Percentiles rank a stretch among this genome's conserved stretches.
Evolutionary conservation across 1,140 invertebrate species (phyloP).

Genomic region (Pararge aegeria): DNA sequence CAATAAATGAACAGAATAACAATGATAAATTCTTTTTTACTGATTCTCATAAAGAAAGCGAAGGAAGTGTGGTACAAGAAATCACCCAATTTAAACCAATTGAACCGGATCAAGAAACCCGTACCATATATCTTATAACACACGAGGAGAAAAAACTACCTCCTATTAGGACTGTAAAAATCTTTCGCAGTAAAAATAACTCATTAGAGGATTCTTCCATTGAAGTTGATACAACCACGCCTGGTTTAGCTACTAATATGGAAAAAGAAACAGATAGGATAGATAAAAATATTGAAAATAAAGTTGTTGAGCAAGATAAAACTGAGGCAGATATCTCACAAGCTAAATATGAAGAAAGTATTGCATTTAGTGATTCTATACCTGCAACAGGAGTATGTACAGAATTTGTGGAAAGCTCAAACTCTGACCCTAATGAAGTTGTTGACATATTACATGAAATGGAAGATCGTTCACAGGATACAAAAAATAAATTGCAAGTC

Average conservation of each 20-base stretch:
- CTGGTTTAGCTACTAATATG: background rate
- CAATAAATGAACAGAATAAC: slow-evolving; percentile 60
- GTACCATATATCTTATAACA: slow-evolving; percentile 83
- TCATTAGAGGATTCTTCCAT: slow-evolving; percentile 45
- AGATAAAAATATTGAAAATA: slow-evolving; percentile 12
- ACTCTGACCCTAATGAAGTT: background rate
- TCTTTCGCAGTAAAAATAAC: slow-evolving; percentile 74
- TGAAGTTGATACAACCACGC: background rate
- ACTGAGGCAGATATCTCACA: background rate
- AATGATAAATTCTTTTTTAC: slow-evolving; percentile 58
- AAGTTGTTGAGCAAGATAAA: background rate
- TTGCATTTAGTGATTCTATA: background rate
- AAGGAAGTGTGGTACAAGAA: slow-evolving; percentile 52
- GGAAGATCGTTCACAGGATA: background rate
- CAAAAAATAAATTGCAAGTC: background rate
- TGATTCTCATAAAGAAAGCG: slow-evolving; percentile 46
- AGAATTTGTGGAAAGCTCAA: background rate
- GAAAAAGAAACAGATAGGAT: background rate
- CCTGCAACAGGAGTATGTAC: background rate
- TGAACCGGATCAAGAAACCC: slow-evolving; percentile 72
- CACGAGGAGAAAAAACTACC: slow-evolving; percentile 84
- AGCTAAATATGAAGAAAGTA: background rate
- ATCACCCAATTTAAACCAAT: slow-evolving; percentile 46
- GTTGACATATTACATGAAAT: background rate
- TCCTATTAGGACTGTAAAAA: slow-evolving; percentile 83